phyloP scores from a whole-genome alignment of 2,888 invertebrate species.

The Petrophora chlorosata region DNA sequence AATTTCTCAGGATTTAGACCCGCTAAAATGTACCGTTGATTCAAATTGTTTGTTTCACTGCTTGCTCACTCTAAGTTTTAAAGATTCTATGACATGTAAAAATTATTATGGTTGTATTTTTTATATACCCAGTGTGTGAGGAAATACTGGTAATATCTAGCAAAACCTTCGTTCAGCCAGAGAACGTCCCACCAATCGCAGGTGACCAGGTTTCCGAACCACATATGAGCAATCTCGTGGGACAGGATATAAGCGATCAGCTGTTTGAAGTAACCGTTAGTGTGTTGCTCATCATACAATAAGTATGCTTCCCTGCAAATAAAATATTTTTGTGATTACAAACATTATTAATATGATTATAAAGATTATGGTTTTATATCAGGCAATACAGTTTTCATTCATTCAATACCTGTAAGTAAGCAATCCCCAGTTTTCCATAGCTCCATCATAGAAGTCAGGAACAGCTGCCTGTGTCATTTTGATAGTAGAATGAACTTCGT shows the following conservation, averaged over 20 bases:
- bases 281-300: conserved; percentile 67
- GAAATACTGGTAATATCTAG: conserved; percentile 89
- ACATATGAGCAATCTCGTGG: conserved; percentile 90
- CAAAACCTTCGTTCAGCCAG: conserved; percentile 88
- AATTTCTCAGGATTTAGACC: too few species aligned
- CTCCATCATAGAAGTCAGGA: conserved; percentile 90
- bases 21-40: too few species aligned
- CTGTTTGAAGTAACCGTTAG: conserved; percentile 74
- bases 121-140: conserved; percentile 81
- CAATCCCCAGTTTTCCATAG: conserved; percentile 94
- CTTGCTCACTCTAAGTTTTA: too few species aligned
- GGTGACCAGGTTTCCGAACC: conserved; percentile 88
- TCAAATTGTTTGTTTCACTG: too few species aligned
- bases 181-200: conserved; percentile 86
- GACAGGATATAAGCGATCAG: conserved; percentile 83
- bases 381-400: too few species aligned
- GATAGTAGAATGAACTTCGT: conserved; percentile 69
- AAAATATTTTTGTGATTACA: neutral
- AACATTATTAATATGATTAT: too few species aligned
- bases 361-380: too few species aligned
- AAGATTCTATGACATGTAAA: too few species aligned
- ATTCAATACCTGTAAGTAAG: conserved; percentile 87
- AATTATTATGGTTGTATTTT: too few species aligned
- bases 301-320: conserved; percentile 70
- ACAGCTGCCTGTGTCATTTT: conserved; percentile 90